A percentile compares a stretch with the other conserved stretches of the same genome.
These are phyloP conservation scores for Chromis chromis DNA, from an alignment of 2,797 vertebrate species.

Conservation along the genomic window DNA sequence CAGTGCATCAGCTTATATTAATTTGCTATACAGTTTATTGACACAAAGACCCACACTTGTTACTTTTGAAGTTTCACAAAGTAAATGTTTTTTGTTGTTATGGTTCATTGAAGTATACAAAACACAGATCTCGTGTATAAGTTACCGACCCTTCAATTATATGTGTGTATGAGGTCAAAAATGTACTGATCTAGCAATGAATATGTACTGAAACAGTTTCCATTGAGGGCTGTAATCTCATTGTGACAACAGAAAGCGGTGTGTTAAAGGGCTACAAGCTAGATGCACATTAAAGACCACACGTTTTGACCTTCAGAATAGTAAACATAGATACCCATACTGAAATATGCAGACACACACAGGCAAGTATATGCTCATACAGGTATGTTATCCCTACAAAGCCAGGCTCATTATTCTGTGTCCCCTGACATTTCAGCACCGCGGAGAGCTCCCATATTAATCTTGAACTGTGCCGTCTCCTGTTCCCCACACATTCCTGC, in stretches of 20 bases:
- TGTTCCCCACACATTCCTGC: constrained; percentile 56
- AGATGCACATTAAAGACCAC: constrained; percentile 39
- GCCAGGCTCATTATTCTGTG: constrained; percentile 76
- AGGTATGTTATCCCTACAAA: constrained; percentile 72
- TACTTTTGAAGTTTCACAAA: too few relatives aligned
- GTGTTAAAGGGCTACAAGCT: not conserved
- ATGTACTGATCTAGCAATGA: not conserved
- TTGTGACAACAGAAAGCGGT: constrained; percentile 17
- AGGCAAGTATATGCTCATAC: constrained; percentile 34
- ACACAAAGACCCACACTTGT: too few relatives aligned
- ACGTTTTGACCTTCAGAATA: constrained; percentile 60
- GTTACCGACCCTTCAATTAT: too few relatives aligned
- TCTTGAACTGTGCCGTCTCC: constrained; percentile 63
- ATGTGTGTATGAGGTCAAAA: not conserved
- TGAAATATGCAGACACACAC: constrained; percentile 29
- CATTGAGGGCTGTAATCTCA: not conserved
- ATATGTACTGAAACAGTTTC: not conserved
- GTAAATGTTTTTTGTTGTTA: not conserved
- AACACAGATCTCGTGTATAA: too few relatives aligned
- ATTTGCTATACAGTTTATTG: not conserved
- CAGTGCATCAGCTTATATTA: not conserved
- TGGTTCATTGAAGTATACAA: not conserved
- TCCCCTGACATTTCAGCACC: constrained; percentile 80
- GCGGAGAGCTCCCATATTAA: constrained; percentile 76
- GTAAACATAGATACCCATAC: constrained; percentile 29